A percentile compares a stretch with the other conserved stretches of the same genome.
phyloP scores from a whole-genome alignment of 1,140 invertebrate genomes.

The Saccostrea cuccullata region DNA sequence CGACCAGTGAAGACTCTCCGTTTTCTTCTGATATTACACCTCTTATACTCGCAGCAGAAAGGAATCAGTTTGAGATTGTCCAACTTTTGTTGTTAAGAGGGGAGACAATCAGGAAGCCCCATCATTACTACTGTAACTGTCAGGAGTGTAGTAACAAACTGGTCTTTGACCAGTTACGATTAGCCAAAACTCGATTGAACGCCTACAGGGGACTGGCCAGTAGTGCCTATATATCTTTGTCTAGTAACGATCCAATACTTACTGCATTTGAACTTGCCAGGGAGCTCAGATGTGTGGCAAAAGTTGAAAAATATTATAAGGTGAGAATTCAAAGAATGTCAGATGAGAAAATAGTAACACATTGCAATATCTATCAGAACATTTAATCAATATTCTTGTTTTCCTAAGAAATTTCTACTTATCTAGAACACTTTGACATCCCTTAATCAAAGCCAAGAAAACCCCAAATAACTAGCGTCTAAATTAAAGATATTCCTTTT shows the following conservation, averaged over 20 bases:
- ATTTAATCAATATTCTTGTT: background rate
- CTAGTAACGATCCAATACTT: constrained; percentile 83
- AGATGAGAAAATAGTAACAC: background rate
- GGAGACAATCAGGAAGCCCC: constrained; percentile 80
- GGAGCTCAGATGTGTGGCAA: constrained; percentile 79
- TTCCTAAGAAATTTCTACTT: background rate
- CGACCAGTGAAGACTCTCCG: constrained; percentile 69
- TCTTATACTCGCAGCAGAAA: constrained; percentile 76
- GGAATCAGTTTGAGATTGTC: constrained; percentile 78
- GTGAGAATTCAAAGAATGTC: constrained; percentile 41
- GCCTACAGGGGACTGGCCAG: constrained; percentile 75
- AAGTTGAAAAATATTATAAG: constrained; percentile 81
- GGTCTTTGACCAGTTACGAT: constrained; percentile 70
- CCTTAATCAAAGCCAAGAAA: background rate
- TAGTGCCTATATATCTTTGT: constrained; percentile 83
- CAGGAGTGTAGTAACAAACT: constrained; percentile 80
- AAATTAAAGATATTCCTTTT: too few species aligned
- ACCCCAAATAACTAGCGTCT: background rate
- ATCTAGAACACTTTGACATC: background rate
- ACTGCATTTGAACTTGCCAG: constrained; percentile 82
- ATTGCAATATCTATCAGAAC: background rate
- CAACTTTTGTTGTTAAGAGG: constrained; percentile 76
- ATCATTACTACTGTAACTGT: constrained; percentile 83
- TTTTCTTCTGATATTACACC: constrained; percentile 77
- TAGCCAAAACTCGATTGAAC: constrained; percentile 74